Evolutionary conservation across 2,797 vertebrate species (phyloP).

Genomic region (Rousettus madagascariensis): DNA sequence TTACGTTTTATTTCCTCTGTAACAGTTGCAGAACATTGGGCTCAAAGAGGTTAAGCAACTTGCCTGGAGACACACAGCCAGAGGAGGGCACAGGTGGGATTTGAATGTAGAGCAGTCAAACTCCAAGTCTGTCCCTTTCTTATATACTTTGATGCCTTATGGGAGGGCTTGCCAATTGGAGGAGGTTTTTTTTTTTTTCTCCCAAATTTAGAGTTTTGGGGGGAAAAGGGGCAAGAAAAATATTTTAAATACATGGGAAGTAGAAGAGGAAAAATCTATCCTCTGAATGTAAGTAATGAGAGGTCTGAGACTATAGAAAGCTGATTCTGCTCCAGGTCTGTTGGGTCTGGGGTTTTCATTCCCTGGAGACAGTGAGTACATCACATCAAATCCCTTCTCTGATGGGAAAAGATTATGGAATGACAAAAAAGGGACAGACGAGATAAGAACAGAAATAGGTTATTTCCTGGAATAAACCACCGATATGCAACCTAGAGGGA

Average conservation of each 20-base stretch:
- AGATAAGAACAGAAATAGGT: neutral
- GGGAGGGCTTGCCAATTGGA: neutral
- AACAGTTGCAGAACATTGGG: neutral
- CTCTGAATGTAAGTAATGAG: neutral
- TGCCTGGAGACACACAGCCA: neutral
- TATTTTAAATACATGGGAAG: neutral
- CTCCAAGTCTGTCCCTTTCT: neutral
- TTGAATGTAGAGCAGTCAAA: neutral
- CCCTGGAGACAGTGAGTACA: rapidly evolving
- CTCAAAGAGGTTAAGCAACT: neutral
- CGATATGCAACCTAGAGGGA: neutral
- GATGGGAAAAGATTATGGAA: neutral
- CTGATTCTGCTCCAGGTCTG: neutral
- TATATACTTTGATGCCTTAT: neutral
- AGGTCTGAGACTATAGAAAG: neutral
- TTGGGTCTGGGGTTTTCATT: neutral
- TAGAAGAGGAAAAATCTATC: neutral
- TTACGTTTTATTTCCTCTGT: neutral
- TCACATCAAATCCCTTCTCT: neutral
- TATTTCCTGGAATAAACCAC: neutral
- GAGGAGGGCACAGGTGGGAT: neutral
- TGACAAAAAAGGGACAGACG: neutral
- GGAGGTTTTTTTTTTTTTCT: neutral
- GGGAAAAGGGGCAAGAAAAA: neutral
- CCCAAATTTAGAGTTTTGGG: neutral